phyloP scores from a whole-genome alignment of 2,113 vertebrate species.

The Lanius collurio region DNA sequence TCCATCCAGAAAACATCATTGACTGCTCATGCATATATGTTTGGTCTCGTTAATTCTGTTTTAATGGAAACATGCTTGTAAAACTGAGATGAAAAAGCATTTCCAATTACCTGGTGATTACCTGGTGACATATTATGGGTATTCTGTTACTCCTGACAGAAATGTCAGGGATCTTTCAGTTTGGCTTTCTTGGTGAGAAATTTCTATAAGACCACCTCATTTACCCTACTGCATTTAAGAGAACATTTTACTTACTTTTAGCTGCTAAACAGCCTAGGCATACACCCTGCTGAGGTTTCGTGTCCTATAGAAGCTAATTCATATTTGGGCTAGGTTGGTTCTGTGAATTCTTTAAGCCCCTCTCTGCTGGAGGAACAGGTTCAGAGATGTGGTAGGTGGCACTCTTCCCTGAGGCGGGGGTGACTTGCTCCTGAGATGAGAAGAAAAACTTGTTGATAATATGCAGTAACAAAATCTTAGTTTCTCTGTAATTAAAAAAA shows the following conservation, averaged over 20 bases:
- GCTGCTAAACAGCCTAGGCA: background rate
- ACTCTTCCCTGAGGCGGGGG: background rate
- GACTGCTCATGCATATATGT: background rate
- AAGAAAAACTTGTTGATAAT: background rate
- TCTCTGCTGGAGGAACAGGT: background rate
- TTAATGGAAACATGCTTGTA: background rate
- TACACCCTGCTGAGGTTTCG: accelerated
- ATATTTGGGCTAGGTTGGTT: background rate
- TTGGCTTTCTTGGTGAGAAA: background rate
- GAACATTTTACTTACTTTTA: background rate
- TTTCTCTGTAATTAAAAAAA: background rate
- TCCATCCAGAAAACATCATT: background rate
- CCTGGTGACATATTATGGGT: background rate
- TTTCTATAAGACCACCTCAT: background rate
- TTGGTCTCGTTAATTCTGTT: background rate
- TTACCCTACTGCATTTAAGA: background rate
- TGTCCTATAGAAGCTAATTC: background rate
- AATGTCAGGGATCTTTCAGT: background rate
- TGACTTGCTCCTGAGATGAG: background rate
- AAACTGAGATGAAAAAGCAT: background rate
- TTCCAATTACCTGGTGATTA: background rate
- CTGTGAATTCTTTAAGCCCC: background rate
- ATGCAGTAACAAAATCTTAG: background rate
- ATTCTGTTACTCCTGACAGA: background rate
- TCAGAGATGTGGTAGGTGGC: background rate